These are phyloP conservation scores for Hetaerina titia DNA, from an alignment of 2,888 invertebrate species.

Conservation along the genomic window DNA sequence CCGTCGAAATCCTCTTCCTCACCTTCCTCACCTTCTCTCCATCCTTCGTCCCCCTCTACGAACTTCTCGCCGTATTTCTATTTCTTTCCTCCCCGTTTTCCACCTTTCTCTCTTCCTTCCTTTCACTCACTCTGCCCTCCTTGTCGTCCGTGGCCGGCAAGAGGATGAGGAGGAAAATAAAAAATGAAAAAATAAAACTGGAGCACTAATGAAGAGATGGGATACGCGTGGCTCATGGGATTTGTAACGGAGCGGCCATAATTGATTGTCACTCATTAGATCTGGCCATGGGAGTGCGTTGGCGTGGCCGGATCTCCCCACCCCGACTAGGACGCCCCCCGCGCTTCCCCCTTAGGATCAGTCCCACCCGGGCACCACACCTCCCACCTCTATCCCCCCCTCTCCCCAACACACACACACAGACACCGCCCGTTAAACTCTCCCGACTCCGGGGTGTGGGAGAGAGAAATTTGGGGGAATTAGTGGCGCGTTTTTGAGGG, in stretches of 20 bases:
- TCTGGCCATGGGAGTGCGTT: slow-evolving; percentile 30
- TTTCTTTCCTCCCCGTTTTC: neutral
- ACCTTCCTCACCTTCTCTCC: neutral
- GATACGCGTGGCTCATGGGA: slow-evolving; percentile 40
- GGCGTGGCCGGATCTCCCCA: neutral
- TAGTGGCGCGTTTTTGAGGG: neutral
- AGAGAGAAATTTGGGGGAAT: slow-evolving; percentile 19
- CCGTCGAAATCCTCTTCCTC: neutral
- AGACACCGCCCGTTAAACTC: neutral
- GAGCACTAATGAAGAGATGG: slow-evolving; percentile 50
- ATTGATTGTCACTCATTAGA: slow-evolving; percentile 56
- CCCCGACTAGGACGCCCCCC: neutral
- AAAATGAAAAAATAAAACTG: neutral
- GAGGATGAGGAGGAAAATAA: neutral
- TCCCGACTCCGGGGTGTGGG: neutral
- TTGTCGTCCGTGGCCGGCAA: neutral
- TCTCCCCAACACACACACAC: neutral
- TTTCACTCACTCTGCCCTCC: neutral
- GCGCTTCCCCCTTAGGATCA: neutral
- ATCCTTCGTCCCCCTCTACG: neutral
- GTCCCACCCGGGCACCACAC: neutral
- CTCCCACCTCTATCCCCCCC: neutral
- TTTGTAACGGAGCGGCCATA: slow-evolving; percentile 50
- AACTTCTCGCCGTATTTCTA: neutral
- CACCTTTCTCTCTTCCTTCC: neutral